These are phyloP conservation scores for Falcaria lacertinaria DNA, from an alignment of 2,888 invertebrate species.

Conservation along the genomic window DNA sequence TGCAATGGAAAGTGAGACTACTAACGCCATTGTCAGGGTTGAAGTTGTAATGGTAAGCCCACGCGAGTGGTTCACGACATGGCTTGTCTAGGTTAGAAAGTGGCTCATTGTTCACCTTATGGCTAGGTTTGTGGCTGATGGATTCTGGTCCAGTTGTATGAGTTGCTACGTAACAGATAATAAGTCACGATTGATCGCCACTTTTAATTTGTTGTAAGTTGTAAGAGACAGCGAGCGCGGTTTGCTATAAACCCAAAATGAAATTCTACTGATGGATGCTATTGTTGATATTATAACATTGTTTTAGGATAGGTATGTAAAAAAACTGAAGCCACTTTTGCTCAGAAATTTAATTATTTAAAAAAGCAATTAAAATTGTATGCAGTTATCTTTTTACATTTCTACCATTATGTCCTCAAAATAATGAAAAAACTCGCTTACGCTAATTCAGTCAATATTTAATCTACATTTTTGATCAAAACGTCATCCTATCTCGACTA, in stretches of 20 bases:
- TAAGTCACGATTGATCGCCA: conserved; percentile 69
- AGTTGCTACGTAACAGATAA: conserved; percentile 37
- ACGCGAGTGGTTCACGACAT: conserved; percentile 36
- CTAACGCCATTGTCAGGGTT: conserved; percentile 20
- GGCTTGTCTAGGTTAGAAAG: conserved; percentile 52
- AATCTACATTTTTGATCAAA: no score
- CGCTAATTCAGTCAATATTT: no score
- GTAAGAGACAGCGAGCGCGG: conserved; percentile 18
- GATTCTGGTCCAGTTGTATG: conserved; percentile 38
- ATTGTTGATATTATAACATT: background rate
- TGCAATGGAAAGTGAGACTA: conserved; percentile 16
- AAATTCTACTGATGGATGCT: background rate
- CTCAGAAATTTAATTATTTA: no score
- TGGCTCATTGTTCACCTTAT: conserved; percentile 66
- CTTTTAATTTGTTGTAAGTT: conserved; percentile 27
- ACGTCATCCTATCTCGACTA: no score
- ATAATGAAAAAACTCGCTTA: no score
- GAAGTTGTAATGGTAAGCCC: conserved; percentile 23
- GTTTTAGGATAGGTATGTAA: background rate
- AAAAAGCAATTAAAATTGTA: no score
- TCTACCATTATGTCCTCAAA: no score
- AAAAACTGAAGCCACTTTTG: no score
- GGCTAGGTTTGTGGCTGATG: conserved; percentile 50
- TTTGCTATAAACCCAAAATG: background rate
- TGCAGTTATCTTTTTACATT: no score